Evolutionary conservation across 1,140 invertebrate species (phyloP), one percentile per base, ranked within the genome.

Genomic region (Diabrotica virgifera): DNA sequence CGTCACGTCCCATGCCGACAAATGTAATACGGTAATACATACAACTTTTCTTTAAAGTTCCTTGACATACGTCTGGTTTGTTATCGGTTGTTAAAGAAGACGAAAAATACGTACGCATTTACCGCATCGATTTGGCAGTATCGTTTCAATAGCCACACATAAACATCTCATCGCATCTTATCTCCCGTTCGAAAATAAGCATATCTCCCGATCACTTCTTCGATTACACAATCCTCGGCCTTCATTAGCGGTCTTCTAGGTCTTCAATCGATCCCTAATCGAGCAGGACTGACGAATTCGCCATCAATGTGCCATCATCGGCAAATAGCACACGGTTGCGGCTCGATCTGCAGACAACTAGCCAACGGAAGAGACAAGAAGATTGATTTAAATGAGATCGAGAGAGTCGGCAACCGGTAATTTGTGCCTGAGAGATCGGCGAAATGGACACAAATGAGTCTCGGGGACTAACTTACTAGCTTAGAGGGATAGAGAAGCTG

Each of bases 381-480:
- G n/a, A 55, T 55, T 24, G 53, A 55, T 55, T 55, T 55, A 24
- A 55, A 55, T 24, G 53, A 36, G 53, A 10, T 46, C 40, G 40
- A n/a, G 8, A 5, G 40, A 46, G 8, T 10, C 40, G 51, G 13
- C 24, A 55, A 55, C 53, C 53, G 6, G 53, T 36, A 55, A 55
- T 55, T 35, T 55, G 53, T 36, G 51, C 51, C 24, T 24, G 24
- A 24, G 40, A 46, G 8, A 46, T 46, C 40, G n/a, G n/a, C 40
- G 6, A 46, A 46, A 8, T 46, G 40, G 40, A 46, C 40, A 46
- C 40, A 46, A 46, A 46, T 46, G 40, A 46, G 40, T 46, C 40
- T 46, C 24, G 24, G 24, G 24, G 24, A 24, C 24, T 24, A 24
- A 24, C 24, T 24, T 24, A 24, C 24, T 24, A 24, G 24, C 24